Evolutionary conservation across 2,888 invertebrate species (phyloP).

Genomic region (Hipparchia sbordonii): DNA sequence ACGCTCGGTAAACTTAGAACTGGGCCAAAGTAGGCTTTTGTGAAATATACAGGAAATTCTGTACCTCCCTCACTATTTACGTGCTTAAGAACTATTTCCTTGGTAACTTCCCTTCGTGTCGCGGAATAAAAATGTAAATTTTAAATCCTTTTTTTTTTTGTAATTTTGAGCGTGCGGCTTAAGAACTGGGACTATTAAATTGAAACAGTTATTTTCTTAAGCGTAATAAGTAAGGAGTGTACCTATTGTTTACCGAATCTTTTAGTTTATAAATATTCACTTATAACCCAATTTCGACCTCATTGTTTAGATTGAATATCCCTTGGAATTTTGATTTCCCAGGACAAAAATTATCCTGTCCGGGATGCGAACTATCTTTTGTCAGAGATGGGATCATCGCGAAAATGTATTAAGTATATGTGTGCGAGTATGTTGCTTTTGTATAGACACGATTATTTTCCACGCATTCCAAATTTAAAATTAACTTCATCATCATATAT

Average conservation of each 20-base stretch:
- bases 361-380: no score
- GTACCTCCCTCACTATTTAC: slow-evolving; percentile 65
- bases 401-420: no score
- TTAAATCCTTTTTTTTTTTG: slow-evolving; percentile 46
- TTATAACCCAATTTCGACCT: no score
- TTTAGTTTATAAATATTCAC: no score
- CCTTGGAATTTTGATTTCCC: no score
- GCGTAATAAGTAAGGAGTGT: slow-evolving; percentile 1
- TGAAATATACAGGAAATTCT: slow-evolving; percentile 69
- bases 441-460: no score
- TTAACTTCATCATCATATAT: no score
- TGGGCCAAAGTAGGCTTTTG: slow-evolving; percentile 79
- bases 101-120: slow-evolving; percentile 57
- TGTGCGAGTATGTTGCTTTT: no score
- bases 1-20: slow-evolving; percentile 76
- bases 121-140: slow-evolving; percentile 66
- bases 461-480: no score
- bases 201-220: slow-evolving; percentile 33
- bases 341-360: no score
- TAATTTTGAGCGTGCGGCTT: slow-evolving; percentile 39
- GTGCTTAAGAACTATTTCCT: slow-evolving; percentile 74
- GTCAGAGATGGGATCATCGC: no score
- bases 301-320: no score
- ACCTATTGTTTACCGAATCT: not conserved
- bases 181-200: slow-evolving; percentile 25